phyloP scores from a whole-genome alignment of 2,888 invertebrate species.

The Microlaimidae sp. region DNA sequence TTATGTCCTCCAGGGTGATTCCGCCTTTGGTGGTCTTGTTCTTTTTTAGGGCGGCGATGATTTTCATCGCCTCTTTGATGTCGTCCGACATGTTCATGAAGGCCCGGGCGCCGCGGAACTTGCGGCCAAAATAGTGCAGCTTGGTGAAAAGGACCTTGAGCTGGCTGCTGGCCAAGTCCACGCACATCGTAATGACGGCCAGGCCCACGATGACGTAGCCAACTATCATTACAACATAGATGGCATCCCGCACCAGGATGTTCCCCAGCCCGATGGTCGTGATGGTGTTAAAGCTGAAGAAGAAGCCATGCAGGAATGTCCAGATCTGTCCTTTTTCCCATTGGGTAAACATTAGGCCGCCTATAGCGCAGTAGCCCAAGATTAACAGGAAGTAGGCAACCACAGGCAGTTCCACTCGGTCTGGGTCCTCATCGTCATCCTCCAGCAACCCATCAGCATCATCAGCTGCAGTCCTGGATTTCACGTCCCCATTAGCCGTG shows the following conservation, averaged over 20 bases:
- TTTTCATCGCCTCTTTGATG: slow-evolving; percentile 33
- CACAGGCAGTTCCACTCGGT: slow-evolving; percentile 29
- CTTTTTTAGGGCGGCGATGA: slow-evolving; percentile 33
- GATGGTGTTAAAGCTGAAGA: slow-evolving; percentile 36
- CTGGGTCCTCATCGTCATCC: neutral
- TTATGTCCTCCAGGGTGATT: slow-evolving; percentile 34
- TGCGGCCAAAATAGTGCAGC: slow-evolving; percentile 33
- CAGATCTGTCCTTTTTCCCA: slow-evolving; percentile 18
- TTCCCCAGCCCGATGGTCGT: slow-evolving; percentile 36
- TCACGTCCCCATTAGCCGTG: slow-evolving; percentile 7
- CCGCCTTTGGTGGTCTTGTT: slow-evolving; percentile 17
- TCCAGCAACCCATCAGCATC: neutral
- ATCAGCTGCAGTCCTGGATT: slow-evolving; percentile 20
- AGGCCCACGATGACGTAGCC: slow-evolving; percentile 34
- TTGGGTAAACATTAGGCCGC: slow-evolving; percentile 11
- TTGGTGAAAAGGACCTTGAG: slow-evolving; percentile 34
- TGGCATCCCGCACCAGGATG: slow-evolving; percentile 23
- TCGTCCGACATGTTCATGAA: slow-evolving; percentile 34
- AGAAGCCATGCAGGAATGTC: slow-evolving; percentile 35
- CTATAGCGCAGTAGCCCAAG: slow-evolving; percentile 23
- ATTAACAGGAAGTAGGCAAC: slow-evolving; percentile 34
- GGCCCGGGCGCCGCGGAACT: slow-evolving; percentile 23
- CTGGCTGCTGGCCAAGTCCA: slow-evolving; percentile 34
- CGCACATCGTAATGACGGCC: slow-evolving; percentile 34
- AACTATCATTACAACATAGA: slow-evolving; percentile 23